Percentiles rank a stretch among this genome's conserved stretches.
These are phyloP conservation scores for Melinaea marsaeus DNA, from an alignment of 2,888 invertebrate species.

Conservation along the genomic window DNA sequence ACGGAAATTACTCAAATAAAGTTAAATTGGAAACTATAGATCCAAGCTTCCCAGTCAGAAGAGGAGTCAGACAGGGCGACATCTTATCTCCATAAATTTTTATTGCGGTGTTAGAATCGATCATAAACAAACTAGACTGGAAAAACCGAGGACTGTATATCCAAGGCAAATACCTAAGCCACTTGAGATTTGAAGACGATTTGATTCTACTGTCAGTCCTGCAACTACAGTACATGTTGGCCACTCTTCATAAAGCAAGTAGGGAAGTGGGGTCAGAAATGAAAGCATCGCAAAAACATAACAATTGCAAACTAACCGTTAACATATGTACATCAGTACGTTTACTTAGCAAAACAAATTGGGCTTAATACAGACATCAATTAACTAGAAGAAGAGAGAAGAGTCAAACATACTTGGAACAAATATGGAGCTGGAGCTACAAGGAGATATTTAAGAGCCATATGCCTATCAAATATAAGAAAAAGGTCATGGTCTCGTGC, in stretches of 20 bases:
- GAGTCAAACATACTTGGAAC: too few species aligned
- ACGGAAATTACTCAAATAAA: not conserved
- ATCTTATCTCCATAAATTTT: conserved; percentile 76
- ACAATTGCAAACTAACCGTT: conserved; percentile 6
- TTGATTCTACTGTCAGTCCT: conserved; percentile 7
- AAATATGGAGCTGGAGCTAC: not conserved
- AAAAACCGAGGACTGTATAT: conserved; percentile 4
- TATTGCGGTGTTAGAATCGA: conserved; percentile 8
- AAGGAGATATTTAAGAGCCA: conserved; percentile 20
- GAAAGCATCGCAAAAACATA: conserved; percentile 7
- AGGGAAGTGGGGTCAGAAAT: conserved; percentile 5
- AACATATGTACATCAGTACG: not conserved
- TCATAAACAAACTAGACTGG: conserved; percentile 9
- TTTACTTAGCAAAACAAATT: conserved; percentile 13
- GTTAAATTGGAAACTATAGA: not conserved
- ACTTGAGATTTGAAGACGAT: not conserved
- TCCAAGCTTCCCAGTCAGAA: not conserved
- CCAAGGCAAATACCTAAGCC: conserved; percentile 5
- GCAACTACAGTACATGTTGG: not conserved
- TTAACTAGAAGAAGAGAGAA: too few species aligned
- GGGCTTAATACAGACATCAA: not conserved
- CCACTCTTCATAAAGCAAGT: conserved; percentile 4
- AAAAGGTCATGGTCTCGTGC: conserved; percentile 4
- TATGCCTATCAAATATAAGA: conserved; percentile 14
- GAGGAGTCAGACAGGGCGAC: conserved; percentile 19